Evolutionary conservation across 1,140 invertebrate species (phyloP).

Genomic region (Belonocnema kinseyi): DNA sequence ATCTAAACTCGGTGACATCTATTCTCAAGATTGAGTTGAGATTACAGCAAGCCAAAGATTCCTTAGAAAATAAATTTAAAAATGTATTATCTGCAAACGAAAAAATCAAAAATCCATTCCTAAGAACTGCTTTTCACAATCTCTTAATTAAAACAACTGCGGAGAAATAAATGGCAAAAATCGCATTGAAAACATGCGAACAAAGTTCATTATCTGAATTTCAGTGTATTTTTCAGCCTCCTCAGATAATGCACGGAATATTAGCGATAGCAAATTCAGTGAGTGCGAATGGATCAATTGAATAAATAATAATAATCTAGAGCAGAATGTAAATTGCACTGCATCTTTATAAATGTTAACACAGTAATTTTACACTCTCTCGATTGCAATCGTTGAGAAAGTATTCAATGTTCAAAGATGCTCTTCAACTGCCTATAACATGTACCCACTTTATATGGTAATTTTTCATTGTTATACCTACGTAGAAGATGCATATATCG

Average conservation of each 20-base stretch:
- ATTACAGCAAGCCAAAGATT: no score
- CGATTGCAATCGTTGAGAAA: no score
- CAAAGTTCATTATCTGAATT: conserved; percentile 15
- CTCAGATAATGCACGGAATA: conserved; percentile 5
- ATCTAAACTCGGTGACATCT: background rate
- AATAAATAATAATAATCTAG: conserved; percentile 8
- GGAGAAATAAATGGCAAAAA: background rate
- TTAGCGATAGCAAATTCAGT: conserved; percentile 17
- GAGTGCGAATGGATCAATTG: conserved; percentile 14
- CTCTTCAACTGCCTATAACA: conserved; percentile 5
- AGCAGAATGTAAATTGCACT: no score
- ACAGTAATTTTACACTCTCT: no score
- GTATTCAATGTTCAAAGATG: no score
- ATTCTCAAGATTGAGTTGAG: background rate
- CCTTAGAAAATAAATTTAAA: no score
- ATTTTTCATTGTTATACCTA: conserved; percentile 31
- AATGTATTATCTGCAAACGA: no score
- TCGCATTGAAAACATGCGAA: conserved; percentile 1
- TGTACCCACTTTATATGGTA: conserved; percentile 28
- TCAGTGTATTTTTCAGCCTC: conserved; percentile 16
- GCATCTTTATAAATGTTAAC: no score
- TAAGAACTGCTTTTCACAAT: background rate
- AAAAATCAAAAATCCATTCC: no score
- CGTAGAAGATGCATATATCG: conserved; percentile 4
- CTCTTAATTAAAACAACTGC: background rate